phyloP scores from a whole-genome alignment of 2,797 vertebrate species.

The Sardinella longiceps region DNA sequence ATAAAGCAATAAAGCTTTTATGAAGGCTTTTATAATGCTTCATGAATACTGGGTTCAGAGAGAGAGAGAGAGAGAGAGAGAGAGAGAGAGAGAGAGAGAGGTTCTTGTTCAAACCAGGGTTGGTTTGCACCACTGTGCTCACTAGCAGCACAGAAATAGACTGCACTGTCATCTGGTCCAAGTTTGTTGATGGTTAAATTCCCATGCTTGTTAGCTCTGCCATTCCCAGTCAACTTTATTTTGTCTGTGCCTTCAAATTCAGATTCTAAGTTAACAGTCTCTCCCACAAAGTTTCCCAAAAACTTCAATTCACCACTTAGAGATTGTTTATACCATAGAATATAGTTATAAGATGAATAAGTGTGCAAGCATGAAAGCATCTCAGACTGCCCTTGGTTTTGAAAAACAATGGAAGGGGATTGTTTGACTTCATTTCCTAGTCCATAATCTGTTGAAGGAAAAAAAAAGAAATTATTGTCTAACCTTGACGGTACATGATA shows the following conservation, averaged over 20 bases:
- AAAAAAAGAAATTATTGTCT: neutral
- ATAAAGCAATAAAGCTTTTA: too few relatives aligned
- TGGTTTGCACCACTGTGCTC: constrained; percentile 4
- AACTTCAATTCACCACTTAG: neutral
- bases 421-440: neutral
- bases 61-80: neutral
- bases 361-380: neutral
- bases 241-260: neutral
- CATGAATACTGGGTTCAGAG: neutral
- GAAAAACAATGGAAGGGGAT: neutral
- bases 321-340: constrained; percentile 9
- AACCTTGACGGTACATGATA: neutral
- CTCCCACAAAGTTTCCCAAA: neutral
- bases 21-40: too few relatives aligned
- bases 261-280: neutral
- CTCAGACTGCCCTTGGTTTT: neutral
- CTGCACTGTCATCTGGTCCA: constrained; percentile 16
- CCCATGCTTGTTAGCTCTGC: neutral
- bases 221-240: neutral
- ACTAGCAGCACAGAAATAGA: constrained; percentile 31
- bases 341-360: neutral
- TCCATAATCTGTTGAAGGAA: neutral
- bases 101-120: neutral
- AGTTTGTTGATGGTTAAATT: neutral
- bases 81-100: neutral